These are phyloP conservation scores for Xylocampa areola DNA, from an alignment of 2,888 invertebrate species.

Conservation along the genomic window DNA sequence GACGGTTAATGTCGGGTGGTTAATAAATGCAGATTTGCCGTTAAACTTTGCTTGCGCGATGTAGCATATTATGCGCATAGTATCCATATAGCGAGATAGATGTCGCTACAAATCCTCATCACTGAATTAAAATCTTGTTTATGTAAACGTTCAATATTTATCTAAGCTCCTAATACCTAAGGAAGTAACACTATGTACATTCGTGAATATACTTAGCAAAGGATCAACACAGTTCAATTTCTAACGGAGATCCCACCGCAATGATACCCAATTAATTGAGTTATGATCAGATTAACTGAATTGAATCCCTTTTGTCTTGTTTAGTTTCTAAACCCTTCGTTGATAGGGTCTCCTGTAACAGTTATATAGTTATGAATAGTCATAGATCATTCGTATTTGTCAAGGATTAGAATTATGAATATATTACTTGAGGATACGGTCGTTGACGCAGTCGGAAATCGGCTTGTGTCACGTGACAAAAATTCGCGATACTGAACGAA, in stretches of 20 bases:
- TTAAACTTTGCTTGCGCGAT: too few species aligned
- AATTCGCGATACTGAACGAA: too few species aligned
- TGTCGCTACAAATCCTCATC: too few species aligned
- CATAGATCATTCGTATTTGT: conserved; percentile 30
- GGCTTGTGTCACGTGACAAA: too few species aligned
- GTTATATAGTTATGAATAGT: conserved; percentile 42
- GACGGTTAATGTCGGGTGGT: too few species aligned
- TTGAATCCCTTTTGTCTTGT: conserved; percentile 50
- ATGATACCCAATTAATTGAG: conserved; percentile 53
- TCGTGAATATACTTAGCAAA: conserved; percentile 7
- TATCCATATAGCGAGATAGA: too few species aligned
- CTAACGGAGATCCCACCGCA: conserved; percentile 38
- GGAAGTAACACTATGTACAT: background rate
- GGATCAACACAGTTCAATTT: conserved; percentile 44
- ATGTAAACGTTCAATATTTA: conserved; percentile 18
- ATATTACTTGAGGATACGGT: too few species aligned
- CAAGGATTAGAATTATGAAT: too few species aligned
- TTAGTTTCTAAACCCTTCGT: conserved; percentile 46
- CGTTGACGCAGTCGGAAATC: too few species aligned
- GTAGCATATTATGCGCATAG: too few species aligned
- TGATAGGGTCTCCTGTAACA: conserved; percentile 16
- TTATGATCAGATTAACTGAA: conserved; percentile 56
- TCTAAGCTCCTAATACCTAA: conserved; percentile 16
- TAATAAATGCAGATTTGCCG: too few species aligned
- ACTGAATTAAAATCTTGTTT: too few species aligned